Evolutionary conservation across 2,888 invertebrate species (phyloP), one percentile per base, ranked within the genome.

Genomic region (Chaetoderma sp.): DNA sequence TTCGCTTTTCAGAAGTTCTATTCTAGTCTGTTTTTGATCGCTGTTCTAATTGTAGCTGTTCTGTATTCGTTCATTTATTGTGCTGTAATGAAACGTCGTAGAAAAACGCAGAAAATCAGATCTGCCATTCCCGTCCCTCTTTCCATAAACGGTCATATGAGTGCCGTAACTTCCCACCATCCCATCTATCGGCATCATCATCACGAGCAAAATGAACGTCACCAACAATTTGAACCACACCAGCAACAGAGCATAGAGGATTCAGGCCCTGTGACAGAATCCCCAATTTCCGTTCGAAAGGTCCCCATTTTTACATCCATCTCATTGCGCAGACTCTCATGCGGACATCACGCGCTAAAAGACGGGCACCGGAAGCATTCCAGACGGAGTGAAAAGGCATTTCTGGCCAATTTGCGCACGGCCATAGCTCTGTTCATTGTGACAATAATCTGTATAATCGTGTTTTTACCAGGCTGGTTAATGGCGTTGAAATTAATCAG

Each of bases 101-200:
- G 21, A 52, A 52, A 52, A 33, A 52, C 52, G 13, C 52, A 52
- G 52, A 52, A 52, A 30, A 52, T 52, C 32, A 28, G 52, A n/a
- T 52, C 52, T 8, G 32, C 52, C 16, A 52, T 32, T 30, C 32
- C 52, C 16, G 49, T 47, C 27, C 16, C 32, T n/a, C 21, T 32
- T 21, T 16, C 28, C 5, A 32, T 28, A 32, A 52, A 52, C 32
- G 52, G 52, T 32, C 28, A 52, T 52, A 16, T 33, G 2, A n/a
- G n/a, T n/a, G n/a, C n/a, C n/a, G n/a, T n/a, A n/a, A n/a, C n/a
- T n/a, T n/a, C n/a, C n/a, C n/a, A n/a, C n/a, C n/a, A n/a, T n/a
- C n/a, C n/a, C n/a, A n/a, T n/a, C n/a, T n/a, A n/a, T n/a, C n/a
- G n/a, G n/a, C n/a, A n/a, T n/a, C n/a, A n/a, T n/a, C n/a, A n/a